Conservation (phyloP, 1,140 invertebrate species). For the Pentalonia nigronervosa region DNA sequence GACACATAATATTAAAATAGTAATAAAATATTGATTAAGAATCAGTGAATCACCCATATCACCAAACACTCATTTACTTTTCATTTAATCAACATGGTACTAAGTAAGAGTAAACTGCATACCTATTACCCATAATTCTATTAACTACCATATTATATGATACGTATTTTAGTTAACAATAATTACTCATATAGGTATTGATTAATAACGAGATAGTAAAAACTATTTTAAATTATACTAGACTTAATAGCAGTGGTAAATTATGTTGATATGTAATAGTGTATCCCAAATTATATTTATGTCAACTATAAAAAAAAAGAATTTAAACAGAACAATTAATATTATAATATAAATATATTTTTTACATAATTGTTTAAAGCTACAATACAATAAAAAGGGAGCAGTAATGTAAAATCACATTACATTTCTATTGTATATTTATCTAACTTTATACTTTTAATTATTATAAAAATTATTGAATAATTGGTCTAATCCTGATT, state of each 20-base stretch:
- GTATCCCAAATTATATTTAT: no score
- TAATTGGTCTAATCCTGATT: neutral
- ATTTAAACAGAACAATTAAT: no score
- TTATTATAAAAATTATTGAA: neutral
- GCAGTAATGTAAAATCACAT: neutral
- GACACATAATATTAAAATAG: neutral
- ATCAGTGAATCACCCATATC: no score
- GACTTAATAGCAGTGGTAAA: no score
- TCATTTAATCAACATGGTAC: neutral
- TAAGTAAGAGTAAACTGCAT: neutral
- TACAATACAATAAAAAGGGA: neutral
- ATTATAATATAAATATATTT: neutral
- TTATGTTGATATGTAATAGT: no score
- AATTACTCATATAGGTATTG: no score
- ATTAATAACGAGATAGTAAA: no score
- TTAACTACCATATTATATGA: neutral
- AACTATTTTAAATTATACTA: no score
- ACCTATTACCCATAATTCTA: neutral
- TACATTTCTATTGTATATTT: neutral
- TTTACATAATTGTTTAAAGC: neutral
- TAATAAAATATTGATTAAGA: neutral
- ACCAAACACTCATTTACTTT: neutral
- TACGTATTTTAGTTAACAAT: neutral
- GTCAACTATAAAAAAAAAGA: no score
- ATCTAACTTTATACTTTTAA: neutral